These are phyloP conservation scores for Riptortus pedestris DNA, from an alignment of 1,140 invertebrate species.

Conservation along the genomic window DNA sequence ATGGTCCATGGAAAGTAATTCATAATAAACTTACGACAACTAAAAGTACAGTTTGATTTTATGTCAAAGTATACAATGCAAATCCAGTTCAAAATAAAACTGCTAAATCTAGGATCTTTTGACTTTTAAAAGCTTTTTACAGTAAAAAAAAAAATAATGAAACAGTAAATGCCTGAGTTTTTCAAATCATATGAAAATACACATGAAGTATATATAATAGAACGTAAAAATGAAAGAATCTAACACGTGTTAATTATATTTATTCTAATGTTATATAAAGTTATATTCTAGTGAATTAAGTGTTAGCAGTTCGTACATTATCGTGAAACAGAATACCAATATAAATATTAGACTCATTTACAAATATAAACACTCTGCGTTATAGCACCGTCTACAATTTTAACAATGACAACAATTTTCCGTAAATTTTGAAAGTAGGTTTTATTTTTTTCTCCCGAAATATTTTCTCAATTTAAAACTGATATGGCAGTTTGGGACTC, in stretches of 20 bases:
- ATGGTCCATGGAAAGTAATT: slow-evolving; percentile 18
- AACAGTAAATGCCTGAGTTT: too few relatives aligned
- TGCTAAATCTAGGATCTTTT: too few relatives aligned
- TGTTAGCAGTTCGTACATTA: slow-evolving; percentile 15
- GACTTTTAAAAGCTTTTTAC: too few relatives aligned
- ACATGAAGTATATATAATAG: too few relatives aligned
- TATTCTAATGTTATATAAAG: slow-evolving; percentile 16
- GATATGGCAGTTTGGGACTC: slow-evolving; percentile 3
- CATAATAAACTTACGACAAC: slow-evolving; percentile 9
- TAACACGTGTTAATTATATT: slow-evolving; percentile 18
- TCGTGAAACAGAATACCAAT: slow-evolving; percentile 12
- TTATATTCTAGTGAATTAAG: slow-evolving; percentile 7
- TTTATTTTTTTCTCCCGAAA: not conserved
- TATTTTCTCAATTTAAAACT: not conserved
- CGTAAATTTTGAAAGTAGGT: not conserved
- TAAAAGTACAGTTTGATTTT: slow-evolving; percentile 19
- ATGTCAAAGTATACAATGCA: not conserved
- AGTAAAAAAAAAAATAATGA: too few relatives aligned
- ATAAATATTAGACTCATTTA: slow-evolving; percentile 15
- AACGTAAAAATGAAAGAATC: slow-evolving; percentile 7
- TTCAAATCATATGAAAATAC: too few relatives aligned
- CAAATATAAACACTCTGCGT: slow-evolving; percentile 16
- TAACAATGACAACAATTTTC: not conserved
- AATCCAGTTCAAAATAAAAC: too few relatives aligned
- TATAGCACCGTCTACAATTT: slow-evolving; percentile 5